Base-by-base conservation (phyloP, 2,113 vertebrate genomes). In the Salminus brasiliensis region DNA sequence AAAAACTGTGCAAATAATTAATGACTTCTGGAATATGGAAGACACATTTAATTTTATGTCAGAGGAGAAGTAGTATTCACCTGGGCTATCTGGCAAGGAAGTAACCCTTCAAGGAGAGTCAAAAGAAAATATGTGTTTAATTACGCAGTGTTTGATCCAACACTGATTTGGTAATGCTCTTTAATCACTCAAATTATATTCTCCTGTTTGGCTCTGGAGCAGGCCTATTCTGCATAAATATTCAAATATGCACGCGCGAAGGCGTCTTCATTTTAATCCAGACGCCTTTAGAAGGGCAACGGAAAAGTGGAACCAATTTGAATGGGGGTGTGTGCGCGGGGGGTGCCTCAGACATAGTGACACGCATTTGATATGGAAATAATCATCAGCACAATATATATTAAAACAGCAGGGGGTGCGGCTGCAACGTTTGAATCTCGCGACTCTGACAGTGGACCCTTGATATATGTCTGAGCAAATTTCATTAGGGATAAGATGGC, bases 391-490 rank as follows among this genome's bases (percentile, higher is more conserved):
- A 85, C 79, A 85, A 86, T 87, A 77, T 53, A 79, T 87, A 89
- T 87, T 86, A 87, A 89, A 91, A 87, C 84, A 85, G 86, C 79
- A 78, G 88, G 86, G 69, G 80, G 82, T 84, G 81, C 71, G 81
- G 84, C 81, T 66, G 73, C 73, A 74, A 67, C 59, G 41, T 36
- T 72, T 49, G 49, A 72, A 72, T 72, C 47, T 21, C 9, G 30
- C 8, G 49, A 32, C 49, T 32, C 85, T 82, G 89, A 91, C 86
- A 90, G 80, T 81, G 81, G 66, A 80, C 80, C 78, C 80, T 83
- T 91, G 89, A 92, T 91, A 86, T 86, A 90, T 85, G 85, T 85
- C 76, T 87, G 82, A 70, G 87, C 84, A 90, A 87, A 91, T 92
- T 91, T 92, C 90, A 92, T 92, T 91, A 92, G 84, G 75, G 57